Evolutionary conservation across 2,888 invertebrate genomes (phyloP).

Genomic region (Oxytorus armatus): DNA sequence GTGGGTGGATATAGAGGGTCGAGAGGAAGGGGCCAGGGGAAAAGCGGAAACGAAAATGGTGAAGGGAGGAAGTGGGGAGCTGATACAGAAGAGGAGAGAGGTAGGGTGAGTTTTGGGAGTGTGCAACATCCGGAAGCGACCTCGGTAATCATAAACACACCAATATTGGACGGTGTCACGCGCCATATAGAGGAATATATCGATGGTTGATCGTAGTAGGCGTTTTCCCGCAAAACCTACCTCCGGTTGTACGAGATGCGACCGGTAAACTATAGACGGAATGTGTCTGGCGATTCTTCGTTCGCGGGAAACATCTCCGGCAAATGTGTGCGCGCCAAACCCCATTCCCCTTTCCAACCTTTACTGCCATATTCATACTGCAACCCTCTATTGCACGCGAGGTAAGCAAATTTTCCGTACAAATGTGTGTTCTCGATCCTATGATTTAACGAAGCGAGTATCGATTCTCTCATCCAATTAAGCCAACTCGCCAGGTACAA

Average conservation of each 20-base stretch:
- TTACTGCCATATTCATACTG: no score
- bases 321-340: no score
- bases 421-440: conserved; percentile 34
- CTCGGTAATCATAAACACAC: conserved; percentile 54
- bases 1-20: not conserved
- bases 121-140: conserved; percentile 25
- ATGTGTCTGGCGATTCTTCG: no score
- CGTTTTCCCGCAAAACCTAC: no score
- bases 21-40: not conserved
- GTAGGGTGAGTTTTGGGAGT: conserved; percentile 1
- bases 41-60: conserved; percentile 3
- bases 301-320: not conserved
- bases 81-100: not conserved
- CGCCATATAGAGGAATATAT: conserved; percentile 23
- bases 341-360: no score
- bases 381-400: no score
- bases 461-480: conserved; percentile 58
- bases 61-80: not conserved
- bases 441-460: conserved; percentile 58
- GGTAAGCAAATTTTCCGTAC: conserved; percentile 45
- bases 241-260: no score
- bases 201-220: not conserved
- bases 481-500: conserved; percentile 42
- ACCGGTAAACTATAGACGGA: no score
- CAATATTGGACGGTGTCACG: conserved; percentile 39